Percentiles rank a stretch among this genome's conserved stretches.
Conservation (phyloP, 2,113 vertebrate genomes). For the Cyprinodon tularosa region DNA sequence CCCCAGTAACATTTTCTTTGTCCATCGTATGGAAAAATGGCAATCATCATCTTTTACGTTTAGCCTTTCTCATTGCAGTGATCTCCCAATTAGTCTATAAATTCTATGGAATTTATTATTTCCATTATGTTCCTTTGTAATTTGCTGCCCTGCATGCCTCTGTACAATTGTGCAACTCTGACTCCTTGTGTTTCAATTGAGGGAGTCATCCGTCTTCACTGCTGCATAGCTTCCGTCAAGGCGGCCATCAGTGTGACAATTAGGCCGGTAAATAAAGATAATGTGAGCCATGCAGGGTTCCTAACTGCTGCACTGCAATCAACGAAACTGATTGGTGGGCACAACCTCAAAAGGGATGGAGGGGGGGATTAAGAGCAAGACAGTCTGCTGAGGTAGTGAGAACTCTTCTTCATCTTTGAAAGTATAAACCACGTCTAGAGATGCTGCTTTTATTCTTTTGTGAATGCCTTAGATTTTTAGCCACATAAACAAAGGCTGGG, state of each 20-base stretch:
- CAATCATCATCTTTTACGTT: background rate
- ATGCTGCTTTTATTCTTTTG: conserved; percentile 1
- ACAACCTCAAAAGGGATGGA: conserved; percentile 31
- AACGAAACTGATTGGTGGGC: conserved; percentile 60
- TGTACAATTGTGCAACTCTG: conserved; percentile 35
- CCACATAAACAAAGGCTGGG: background rate
- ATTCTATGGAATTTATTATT: conserved; percentile 11
- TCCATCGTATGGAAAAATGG: conserved; percentile 13
- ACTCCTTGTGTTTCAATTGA: conserved; percentile 49
- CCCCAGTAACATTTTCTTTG: background rate
- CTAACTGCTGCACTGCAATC: conserved; percentile 67
- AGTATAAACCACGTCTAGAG: background rate
- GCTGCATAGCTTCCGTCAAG: conserved; percentile 50
- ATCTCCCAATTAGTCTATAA: conserved; percentile 8
- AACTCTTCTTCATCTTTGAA: conserved; percentile 11
- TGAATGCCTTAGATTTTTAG: background rate
- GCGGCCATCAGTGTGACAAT: conserved; percentile 65
- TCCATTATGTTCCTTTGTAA: conserved; percentile 3
- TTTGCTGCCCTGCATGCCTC: background rate
- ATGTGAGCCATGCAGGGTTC: conserved; percentile 64
- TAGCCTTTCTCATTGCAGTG: background rate
- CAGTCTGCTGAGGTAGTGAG: background rate
- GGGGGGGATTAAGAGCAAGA: conserved; percentile 29
- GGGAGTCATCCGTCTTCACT: conserved; percentile 55
- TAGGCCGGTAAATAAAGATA: conserved; percentile 72